Percentiles rank a stretch among this genome's conserved stretches.
Conservation (phyloP, 2,797 vertebrate genomes). For the Hemitrygon akajei region DNA sequence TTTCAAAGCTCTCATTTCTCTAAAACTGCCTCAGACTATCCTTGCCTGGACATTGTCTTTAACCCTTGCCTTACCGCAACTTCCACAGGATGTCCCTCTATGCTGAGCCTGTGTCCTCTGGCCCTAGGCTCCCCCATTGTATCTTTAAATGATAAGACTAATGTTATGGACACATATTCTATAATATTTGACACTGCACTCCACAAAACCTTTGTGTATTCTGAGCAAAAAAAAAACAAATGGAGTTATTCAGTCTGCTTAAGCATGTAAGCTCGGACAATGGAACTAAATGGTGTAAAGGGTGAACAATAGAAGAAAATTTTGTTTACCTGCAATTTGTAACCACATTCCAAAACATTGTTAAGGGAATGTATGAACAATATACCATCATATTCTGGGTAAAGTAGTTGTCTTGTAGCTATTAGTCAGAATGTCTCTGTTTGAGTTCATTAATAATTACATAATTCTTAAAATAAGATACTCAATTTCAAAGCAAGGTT, state of each 20-base stretch:
- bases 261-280: not conserved
- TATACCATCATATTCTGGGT: no score
- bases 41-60: no score
- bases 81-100: no score
- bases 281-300: not conserved
- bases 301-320: not conserved
- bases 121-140: no score
- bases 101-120: no score
- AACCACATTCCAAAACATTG: not conserved
- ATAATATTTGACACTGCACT: not conserved
- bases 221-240: not conserved
- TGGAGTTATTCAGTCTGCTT: not conserved
- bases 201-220: not conserved
- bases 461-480: not conserved
- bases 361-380: not conserved
- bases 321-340: not conserved
- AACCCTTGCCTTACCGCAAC: no score
- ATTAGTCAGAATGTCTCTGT: not conserved
- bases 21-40: no score
- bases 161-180: not conserved
- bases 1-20: no score
- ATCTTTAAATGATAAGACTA: not conserved
- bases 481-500: not conserved
- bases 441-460: not conserved
- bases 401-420: not conserved